A percentile compares a stretch with the other conserved stretches of the same genome.
Evolutionary conservation across 2,797 vertebrate species (phyloP).

Genomic region (Gymnocypris eckloni): DNA sequence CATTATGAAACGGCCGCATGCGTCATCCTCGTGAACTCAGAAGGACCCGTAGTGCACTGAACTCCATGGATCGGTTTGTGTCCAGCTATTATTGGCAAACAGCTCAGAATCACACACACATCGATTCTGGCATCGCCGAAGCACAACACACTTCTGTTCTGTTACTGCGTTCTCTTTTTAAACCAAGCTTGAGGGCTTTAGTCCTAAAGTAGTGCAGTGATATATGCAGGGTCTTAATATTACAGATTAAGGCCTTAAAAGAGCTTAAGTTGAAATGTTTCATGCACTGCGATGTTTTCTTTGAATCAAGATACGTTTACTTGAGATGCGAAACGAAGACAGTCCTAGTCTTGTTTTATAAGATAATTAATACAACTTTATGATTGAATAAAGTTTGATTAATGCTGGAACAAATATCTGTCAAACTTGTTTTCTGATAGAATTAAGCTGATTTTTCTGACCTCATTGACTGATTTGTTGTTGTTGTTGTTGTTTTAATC

Average conservation of each 20-base stretch:
- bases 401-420: background rate
- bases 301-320: background rate
- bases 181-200: slow-evolving; percentile 41
- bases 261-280: background rate
- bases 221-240: background rate
- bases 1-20: background rate
- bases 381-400: background rate
- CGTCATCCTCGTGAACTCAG: slow-evolving; percentile 18
- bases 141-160: slow-evolving; percentile 54
- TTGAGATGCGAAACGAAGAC: background rate
- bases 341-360: background rate
- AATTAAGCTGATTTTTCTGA: background rate
- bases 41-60: slow-evolving; percentile 24
- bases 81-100: slow-evolving; percentile 56
- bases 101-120: slow-evolving; percentile 59
- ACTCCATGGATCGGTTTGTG: slow-evolving; percentile 41
- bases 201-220: slow-evolving; percentile 25
- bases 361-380: background rate
- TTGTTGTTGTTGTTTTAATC: background rate
- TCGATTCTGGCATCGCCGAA: slow-evolving; percentile 57
- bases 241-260: background rate
- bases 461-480: background rate
- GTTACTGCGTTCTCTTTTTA: slow-evolving; percentile 44
- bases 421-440: background rate
- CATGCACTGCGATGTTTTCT: background rate